A percentile compares a stretch with the other conserved stretches of the same genome.
Conservation (phyloP, 2,113 vertebrate genomes). For the Marmota flaviventris region DNA sequence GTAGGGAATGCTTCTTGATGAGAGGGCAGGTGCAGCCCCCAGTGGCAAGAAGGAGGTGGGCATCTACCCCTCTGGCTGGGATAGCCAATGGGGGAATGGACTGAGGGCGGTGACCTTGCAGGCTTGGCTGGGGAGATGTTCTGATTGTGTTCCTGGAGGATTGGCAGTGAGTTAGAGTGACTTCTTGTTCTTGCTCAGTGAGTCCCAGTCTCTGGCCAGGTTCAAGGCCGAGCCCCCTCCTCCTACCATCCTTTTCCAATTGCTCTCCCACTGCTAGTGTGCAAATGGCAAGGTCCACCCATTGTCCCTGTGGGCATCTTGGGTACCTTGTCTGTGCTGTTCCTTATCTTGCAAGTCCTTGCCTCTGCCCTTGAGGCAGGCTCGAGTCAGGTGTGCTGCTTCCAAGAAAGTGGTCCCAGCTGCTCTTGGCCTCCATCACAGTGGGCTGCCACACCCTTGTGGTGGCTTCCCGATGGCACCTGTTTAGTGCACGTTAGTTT, state of each 20-base stretch:
- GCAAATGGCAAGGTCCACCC: too few species aligned
- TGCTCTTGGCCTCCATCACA: too few species aligned
- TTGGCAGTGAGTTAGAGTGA: background rate
- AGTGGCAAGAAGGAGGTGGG: background rate
- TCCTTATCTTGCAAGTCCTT: background rate
- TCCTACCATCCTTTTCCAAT: background rate
- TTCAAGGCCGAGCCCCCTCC: background rate
- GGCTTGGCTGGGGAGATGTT: background rate
- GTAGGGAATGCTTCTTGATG: background rate
- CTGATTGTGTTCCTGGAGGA: background rate
- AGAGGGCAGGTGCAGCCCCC: background rate
- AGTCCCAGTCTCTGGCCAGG: background rate
- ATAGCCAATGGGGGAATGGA: too few species aligned
- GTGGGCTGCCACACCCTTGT: rapidly evolving
- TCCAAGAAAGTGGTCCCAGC: background rate
- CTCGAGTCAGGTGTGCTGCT: background rate
- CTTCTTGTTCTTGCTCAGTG: background rate
- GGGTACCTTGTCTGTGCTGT: too few species aligned
- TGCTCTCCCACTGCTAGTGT: rapidly evolving
- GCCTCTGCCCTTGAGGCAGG: background rate
- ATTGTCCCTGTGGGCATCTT: background rate
- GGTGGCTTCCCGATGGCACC: background rate
- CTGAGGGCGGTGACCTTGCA: too few species aligned
- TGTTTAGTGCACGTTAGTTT: background rate
- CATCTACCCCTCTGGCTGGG: background rate